phyloP scores from a whole-genome alignment of 2,113 vertebrate genomes.

The Cinclus mexicanus region DNA sequence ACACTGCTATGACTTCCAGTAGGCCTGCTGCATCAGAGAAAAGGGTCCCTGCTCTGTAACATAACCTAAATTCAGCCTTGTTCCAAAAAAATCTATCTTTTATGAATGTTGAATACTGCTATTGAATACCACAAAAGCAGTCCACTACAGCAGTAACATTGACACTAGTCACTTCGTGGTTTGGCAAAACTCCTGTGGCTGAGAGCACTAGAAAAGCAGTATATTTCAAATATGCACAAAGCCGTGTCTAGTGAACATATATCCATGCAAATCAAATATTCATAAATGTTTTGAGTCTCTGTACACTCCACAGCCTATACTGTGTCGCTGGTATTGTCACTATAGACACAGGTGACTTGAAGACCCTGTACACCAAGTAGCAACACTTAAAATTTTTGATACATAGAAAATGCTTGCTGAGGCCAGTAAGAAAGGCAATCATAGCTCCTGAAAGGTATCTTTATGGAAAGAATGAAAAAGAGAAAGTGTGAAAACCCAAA shows the following conservation, averaged over 20 bases:
- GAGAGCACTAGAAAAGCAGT: neutral
- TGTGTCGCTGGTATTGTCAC: neutral
- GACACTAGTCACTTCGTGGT: neutral
- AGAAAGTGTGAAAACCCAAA: neutral
- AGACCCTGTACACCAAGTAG: neutral
- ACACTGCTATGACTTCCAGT: neutral
- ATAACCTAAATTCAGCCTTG: neutral
- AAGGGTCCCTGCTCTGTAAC: neutral
- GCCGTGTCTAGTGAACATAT: neutral
- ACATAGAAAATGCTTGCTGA: neutral
- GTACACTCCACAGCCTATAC: neutral
- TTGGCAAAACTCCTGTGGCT: neutral
- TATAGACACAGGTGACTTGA: neutral
- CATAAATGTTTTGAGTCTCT: neutral
- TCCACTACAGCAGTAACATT: neutral
- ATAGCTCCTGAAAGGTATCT: neutral
- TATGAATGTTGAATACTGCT: neutral
- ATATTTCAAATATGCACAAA: neutral
- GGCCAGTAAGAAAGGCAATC: neutral
- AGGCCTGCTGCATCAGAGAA: neutral
- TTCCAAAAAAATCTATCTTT: slow-evolving; percentile 15
- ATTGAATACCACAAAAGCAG: neutral
- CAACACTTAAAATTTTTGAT: neutral
- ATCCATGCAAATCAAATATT: neutral
- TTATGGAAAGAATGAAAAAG: neutral